Conservation (phyloP, 2,888 invertebrate species). For the Drosophila formosana region DNA sequence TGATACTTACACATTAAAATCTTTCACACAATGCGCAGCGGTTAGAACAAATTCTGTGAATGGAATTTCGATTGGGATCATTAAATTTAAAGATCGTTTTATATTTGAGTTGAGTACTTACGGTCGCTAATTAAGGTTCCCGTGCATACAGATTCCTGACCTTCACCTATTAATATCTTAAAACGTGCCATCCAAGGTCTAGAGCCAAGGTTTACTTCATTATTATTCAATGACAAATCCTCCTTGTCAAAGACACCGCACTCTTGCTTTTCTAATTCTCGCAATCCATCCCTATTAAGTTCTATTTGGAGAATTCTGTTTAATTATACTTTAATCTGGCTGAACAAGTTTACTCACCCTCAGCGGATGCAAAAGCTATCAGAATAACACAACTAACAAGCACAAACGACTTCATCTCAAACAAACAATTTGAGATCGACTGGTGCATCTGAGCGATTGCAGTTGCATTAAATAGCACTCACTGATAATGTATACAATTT, state of each 20-base stretch:
- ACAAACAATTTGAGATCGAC: background rate
- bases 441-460: background rate
- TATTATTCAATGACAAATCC: background rate
- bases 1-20: constrained; percentile 10
- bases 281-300: constrained; percentile 11
- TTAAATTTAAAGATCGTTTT: background rate
- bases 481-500: background rate
- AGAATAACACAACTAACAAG: background rate
- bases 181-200: constrained; percentile 27
- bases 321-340: too few relatives aligned
- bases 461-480: constrained; percentile 9
- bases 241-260: constrained; percentile 16
- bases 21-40: constrained; percentile 16
- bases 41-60: constrained; percentile 25
- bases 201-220: constrained; percentile 3
- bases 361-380: background rate
- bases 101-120: background rate
- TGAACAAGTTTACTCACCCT: background rate
- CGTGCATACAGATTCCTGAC: background rate
- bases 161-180: background rate
- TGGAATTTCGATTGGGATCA: background rate
- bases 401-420: constrained; percentile 16
- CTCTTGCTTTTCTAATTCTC: constrained; percentile 15
- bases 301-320: background rate
- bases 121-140: constrained; percentile 31